Percentiles rank a stretch among this genome's conserved stretches.
Evolutionary conservation across 2,888 invertebrate genomes (phyloP).

Genomic region (Polyommatus icarus): DNA sequence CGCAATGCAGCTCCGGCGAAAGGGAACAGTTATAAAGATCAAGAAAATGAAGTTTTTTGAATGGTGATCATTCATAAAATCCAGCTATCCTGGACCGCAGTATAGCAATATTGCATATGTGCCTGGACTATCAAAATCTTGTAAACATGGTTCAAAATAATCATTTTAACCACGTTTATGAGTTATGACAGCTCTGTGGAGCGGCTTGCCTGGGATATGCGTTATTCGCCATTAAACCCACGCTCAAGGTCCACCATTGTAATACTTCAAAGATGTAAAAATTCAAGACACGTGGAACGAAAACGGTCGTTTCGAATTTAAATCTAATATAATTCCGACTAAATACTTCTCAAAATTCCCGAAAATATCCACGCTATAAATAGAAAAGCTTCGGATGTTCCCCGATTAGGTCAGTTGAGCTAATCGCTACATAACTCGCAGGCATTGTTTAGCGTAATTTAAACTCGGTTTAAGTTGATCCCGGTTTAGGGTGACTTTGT

Average conservation of each 20-base stretch:
- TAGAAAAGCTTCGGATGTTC: neutral
- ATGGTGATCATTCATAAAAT: too few species aligned
- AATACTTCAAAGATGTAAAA: neutral
- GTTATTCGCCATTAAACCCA: neutral
- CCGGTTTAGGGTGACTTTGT: neutral
- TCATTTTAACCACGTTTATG: neutral
- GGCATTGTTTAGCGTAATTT: neutral
- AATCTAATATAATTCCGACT: neutral
- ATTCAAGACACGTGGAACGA: neutral
- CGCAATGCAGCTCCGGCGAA: too few species aligned
- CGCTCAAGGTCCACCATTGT: neutral
- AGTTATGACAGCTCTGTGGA: neutral
- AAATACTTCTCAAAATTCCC: neutral
- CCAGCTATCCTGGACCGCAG: too few species aligned
- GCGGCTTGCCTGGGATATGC: neutral
- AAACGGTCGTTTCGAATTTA: neutral
- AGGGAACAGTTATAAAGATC: too few species aligned
- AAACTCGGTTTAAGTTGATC: neutral
- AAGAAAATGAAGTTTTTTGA: too few species aligned
- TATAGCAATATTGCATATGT: too few species aligned
- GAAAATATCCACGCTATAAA: constrained; percentile 2
- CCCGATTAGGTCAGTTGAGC: neutral
- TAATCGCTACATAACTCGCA: neutral
- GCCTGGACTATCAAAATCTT: neutral
- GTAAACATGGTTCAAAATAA: neutral